Percentiles rank a stretch among this genome's conserved stretches.
Conservation (phyloP, 2,113 vertebrate genomes). For the Callopanchax toddi region DNA sequence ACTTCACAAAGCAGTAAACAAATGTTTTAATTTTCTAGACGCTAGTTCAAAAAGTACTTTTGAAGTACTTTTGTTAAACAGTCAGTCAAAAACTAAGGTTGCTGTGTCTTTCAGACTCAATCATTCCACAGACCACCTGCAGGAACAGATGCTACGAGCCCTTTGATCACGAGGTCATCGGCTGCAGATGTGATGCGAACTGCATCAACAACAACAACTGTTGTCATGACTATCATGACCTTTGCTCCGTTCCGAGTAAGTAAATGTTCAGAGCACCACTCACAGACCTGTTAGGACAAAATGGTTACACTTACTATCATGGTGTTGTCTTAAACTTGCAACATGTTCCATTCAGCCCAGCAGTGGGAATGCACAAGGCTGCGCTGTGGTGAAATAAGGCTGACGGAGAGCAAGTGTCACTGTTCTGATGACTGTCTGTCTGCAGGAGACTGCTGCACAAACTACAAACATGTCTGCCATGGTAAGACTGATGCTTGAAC, state of each 20-base stretch:
- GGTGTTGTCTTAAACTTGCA: not conserved
- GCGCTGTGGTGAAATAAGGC: slow-evolving; percentile 76
- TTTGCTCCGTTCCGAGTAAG: slow-evolving; percentile 68
- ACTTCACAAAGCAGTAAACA: too few species aligned
- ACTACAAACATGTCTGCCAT: slow-evolving; percentile 74
- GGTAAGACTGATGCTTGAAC: too few species aligned
- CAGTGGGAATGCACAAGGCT: slow-evolving; percentile 72
- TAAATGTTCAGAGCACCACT: not conserved
- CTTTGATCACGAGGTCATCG: slow-evolving; percentile 1
- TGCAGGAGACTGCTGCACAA: slow-evolving; percentile 76
- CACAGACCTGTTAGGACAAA: not conserved
- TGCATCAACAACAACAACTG: slow-evolving; percentile 60
- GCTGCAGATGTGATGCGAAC: slow-evolving; percentile 69
- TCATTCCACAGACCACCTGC: slow-evolving; percentile 50
- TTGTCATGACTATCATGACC: slow-evolving; percentile 70
- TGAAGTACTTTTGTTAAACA: too few species aligned
- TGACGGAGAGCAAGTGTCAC: slow-evolving; percentile 67
- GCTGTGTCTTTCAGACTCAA: slow-evolving; percentile 38
- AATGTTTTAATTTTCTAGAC: too few species aligned
- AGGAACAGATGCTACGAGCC: slow-evolving; percentile 68
- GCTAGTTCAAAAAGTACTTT: too few species aligned
- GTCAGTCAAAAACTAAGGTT: not conserved
- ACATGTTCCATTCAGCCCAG: slow-evolving; percentile 44
- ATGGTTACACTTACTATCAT: too few species aligned
- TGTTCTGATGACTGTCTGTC: slow-evolving; percentile 75